Evolutionary conservation across 2,113 vertebrate species (phyloP), one percentile per base, ranked within the genome.

Genomic region (Cricetomys ansorgei): DNA sequence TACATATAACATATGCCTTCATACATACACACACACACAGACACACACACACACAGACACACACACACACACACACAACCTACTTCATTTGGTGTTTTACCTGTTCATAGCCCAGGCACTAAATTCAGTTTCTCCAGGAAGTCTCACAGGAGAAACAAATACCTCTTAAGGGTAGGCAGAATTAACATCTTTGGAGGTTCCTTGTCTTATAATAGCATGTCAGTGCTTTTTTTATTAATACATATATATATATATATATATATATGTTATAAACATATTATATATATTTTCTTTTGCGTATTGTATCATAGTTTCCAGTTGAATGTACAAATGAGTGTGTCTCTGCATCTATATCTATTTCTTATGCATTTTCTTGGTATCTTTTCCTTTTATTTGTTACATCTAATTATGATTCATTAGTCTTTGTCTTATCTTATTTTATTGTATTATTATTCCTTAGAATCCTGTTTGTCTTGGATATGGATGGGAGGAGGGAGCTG

Each of bases 61-160:
- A 1, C 73, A 45, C 40, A 69, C 0, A 69, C 21, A 57, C 16
- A 59, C 29, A 73, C 25, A 85, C 13, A 45, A 45, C 31, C 27
- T 29, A 84, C 19, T 93, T 23, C 88, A n/a, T 48, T 75, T 89
- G 43, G 9, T 62, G 37, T 97, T 83, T 94, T 73, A 64, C 69
- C 31, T 72, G 40, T 69, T 4, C 88, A 23, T 45, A 92, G 53
- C 2, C 69, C 7, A 92, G 55, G 37, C 34, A 73, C 75, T 50
- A 70, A 21, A 4, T 89, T 75, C 45, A 13, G 25, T 75, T 75
- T 75, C 23, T 75, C 43, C 43, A 48, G 25, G 43, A 12, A 75
- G 3, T 75, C 72, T 75, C 37, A 43, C 21, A 25, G n/a, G n/a
- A 23, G 70, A 43, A 40, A 11, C 40, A 43, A 73, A 73, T 9